Evolutionary conservation across 2,797 vertebrate species (phyloP).

Genomic region (Mallotus villosus): DNA sequence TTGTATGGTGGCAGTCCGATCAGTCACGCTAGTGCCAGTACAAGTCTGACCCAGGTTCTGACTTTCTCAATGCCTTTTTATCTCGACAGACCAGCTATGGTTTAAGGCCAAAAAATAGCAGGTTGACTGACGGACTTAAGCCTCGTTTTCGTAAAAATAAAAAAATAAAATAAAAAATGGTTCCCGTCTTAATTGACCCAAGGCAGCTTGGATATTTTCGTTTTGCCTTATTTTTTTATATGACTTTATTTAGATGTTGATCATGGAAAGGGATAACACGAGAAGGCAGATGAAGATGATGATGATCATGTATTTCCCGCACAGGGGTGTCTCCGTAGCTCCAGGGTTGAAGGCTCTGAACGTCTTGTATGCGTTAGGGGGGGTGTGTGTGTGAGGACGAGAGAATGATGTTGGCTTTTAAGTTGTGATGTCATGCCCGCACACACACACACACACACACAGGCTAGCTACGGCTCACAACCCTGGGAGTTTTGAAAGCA

Average conservation of each 20-base stretch:
- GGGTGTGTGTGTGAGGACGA: slow-evolving; percentile 32
- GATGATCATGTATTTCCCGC: slow-evolving; percentile 43
- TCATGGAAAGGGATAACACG: slow-evolving; percentile 28
- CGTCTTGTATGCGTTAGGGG: slow-evolving; percentile 56
- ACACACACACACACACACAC: slow-evolving; percentile 40
- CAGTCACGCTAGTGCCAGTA: slow-evolving; percentile 70
- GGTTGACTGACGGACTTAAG: not conserved
- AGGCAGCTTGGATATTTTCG: slow-evolving; percentile 63
- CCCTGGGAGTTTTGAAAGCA: slow-evolving; percentile 44
- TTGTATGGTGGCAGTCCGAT: slow-evolving; percentile 58
- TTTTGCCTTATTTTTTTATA: slow-evolving; percentile 67
- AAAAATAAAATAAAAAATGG: slow-evolving; percentile 49
- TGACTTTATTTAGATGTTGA: slow-evolving; percentile 37
- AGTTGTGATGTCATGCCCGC: slow-evolving; percentile 56
- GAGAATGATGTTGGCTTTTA: slow-evolving; percentile 43
- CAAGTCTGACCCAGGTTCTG: slow-evolving; percentile 46
- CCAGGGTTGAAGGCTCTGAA: slow-evolving; percentile 58
- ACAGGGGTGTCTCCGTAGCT: slow-evolving; percentile 60
- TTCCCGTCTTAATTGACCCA: slow-evolving; percentile 54
- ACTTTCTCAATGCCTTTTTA: slow-evolving; percentile 55
- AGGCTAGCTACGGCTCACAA: slow-evolving; percentile 20
- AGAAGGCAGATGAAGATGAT: not conserved
- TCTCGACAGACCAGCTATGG: slow-evolving; percentile 59
- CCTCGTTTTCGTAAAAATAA: slow-evolving; percentile 20
- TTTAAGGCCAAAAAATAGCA: slow-evolving; percentile 56